Percentiles rank a stretch among this genome's conserved stretches.
Evolutionary conservation across 2,797 vertebrate species (phyloP).

Genomic region (Sebastes hubbsi): DNA sequence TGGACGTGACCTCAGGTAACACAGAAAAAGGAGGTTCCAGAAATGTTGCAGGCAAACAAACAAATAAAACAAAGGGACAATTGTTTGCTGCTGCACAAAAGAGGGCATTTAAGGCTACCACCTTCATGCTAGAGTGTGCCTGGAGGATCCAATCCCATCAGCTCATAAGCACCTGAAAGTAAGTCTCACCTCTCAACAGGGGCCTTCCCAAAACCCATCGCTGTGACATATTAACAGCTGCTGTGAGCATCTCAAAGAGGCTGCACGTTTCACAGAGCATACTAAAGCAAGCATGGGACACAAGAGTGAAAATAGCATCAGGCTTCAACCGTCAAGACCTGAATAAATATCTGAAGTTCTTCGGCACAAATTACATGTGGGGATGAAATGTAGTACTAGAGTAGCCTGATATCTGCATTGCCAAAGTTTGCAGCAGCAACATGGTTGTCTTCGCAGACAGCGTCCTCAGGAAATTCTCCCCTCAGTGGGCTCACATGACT

Average conservation of each 20-base stretch:
- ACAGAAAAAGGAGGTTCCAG: slow-evolving; percentile 18
- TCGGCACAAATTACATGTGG: neutral
- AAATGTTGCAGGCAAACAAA: slow-evolving; percentile 27
- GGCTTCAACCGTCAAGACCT: neutral
- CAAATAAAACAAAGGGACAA: slow-evolving; percentile 19
- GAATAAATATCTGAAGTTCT: slow-evolving; percentile 2
- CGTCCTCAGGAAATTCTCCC: slow-evolving; percentile 18
- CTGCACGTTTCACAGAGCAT: slow-evolving; percentile 15
- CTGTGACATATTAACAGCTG: slow-evolving; percentile 52
- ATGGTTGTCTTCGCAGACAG: slow-evolving; percentile 17
- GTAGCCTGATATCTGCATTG: neutral
- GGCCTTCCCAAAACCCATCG: slow-evolving; percentile 23
- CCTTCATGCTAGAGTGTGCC: neutral
- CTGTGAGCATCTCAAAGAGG: slow-evolving; percentile 49
- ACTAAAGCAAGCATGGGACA: slow-evolving; percentile 16
- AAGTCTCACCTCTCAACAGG: slow-evolving; percentile 30
- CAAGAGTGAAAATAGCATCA: neutral
- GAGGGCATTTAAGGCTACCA: neutral
- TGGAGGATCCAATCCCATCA: slow-evolving; percentile 39
- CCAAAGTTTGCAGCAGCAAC: slow-evolving; percentile 3
- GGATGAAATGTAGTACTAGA: neutral
- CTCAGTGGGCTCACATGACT: slow-evolving; percentile 11
- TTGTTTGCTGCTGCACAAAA: slow-evolving; percentile 13
- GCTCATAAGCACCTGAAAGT: slow-evolving; percentile 43
- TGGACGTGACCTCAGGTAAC: slow-evolving; percentile 2